Percentiles rank a stretch among this genome's conserved stretches.
phyloP scores from a whole-genome alignment of 1,140 invertebrate genomes.

The Epicauta chinensis region DNA sequence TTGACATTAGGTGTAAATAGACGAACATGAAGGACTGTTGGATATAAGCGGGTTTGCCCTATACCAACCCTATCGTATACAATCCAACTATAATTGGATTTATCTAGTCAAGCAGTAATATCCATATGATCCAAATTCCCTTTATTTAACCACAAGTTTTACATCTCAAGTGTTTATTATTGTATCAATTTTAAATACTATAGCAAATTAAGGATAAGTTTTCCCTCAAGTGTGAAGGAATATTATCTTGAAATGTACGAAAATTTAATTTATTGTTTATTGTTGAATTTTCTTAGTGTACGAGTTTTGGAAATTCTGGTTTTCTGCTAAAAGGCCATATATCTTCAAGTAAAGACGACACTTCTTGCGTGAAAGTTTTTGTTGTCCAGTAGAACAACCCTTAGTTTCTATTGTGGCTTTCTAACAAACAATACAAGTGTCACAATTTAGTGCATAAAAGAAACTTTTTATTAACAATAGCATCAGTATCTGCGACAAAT shows the following conservation, averaged over 20 bases:
- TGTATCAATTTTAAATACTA: too few relatives aligned
- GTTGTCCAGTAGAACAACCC: slow-evolving; percentile 23
- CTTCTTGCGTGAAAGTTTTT: slow-evolving; percentile 28
- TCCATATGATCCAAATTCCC: too few relatives aligned
- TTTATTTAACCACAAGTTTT: too few relatives aligned
- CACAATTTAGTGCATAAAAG: slow-evolving; percentile 23
- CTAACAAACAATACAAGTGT: slow-evolving; percentile 25
- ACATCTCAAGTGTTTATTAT: too few relatives aligned
- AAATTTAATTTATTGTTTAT: too few relatives aligned
- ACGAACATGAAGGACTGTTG: slow-evolving; percentile 6
- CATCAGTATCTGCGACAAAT: too few relatives aligned
- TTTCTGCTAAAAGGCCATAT: slow-evolving; percentile 13
- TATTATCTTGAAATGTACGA: too few relatives aligned
- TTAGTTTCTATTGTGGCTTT: slow-evolving; percentile 27
- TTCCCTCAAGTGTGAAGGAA: too few relatives aligned
- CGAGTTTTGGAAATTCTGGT: slow-evolving; percentile 3
- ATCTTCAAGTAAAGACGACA: slow-evolving; percentile 23
- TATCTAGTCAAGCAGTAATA: slow-evolving; percentile 1
- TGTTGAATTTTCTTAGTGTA: too few relatives aligned
- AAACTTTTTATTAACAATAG: not conserved
- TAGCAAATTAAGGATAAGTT: too few relatives aligned
- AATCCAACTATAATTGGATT: slow-evolving; percentile 5
- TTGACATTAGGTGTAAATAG: slow-evolving; percentile 17
- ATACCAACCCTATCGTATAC: not conserved
- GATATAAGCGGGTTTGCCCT: not conserved